Base-by-base conservation (phyloP, 2,888 invertebrate genomes). In the Idaea aversata region DNA sequence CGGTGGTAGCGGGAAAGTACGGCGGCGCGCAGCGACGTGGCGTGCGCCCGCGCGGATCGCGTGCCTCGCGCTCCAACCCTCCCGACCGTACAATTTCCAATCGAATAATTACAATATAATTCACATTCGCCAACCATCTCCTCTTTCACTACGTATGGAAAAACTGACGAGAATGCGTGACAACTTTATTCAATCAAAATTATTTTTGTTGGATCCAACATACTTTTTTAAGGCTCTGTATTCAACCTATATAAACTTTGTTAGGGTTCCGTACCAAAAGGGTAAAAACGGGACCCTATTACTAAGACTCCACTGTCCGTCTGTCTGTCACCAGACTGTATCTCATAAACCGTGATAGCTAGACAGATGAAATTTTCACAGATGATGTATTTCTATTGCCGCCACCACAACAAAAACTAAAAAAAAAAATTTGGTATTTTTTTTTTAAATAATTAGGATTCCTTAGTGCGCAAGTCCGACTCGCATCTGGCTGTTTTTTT, bases 1-100 rank as follows among this genome's bases (percentile, higher is more conserved):
- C 87, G 86, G 74, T 77, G 73, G 75, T 82, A 72, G 77, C 87
- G 89, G 90, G 91, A 91, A 92, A 92, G 91, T 90, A 82, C 78
- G 79, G 73, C 72, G 72, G 72, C 72, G 75, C 76, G 69, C 58
- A 79, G 72, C 86, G 79, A 86, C 85, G 83, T 88, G 85, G 76
- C 77, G 77, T 73, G 75, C 73, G 76, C 73, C 74, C 76, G 75
- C 73, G 76, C 73, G 74, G 75, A 73, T 89, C 74, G 88, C 90
- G 88, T 88, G 90, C 75, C 13, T 70, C 67, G 74, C 79, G 71
- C 74, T 75, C 79, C 85, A 78, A 78, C 83, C 83, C 82, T 80
- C 73, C 77, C 72, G 71, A 74, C 75, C 75, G 67, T 73, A 71
- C 75, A 87, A 84, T 90, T 90, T 88, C 91, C 90, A 90, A 88